Percentiles rank a stretch among this genome's conserved stretches.
Conservation (phyloP, 2,113 vertebrate species). For the Corythaeola cristata region DNA sequence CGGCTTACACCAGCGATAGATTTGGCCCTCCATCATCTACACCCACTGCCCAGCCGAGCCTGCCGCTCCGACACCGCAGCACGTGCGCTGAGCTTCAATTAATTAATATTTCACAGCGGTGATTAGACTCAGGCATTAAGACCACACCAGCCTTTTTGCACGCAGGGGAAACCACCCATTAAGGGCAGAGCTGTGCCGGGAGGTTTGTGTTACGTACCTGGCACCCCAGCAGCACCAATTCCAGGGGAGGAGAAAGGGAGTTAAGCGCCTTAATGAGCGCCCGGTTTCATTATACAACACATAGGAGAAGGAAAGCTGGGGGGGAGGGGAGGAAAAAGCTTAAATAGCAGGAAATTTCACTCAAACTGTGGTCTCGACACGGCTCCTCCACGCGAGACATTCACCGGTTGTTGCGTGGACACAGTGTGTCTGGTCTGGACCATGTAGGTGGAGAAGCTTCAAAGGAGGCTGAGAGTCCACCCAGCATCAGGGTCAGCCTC, state of each 20-base stretch:
- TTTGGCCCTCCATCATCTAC: neutral
- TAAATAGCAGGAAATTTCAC: neutral
- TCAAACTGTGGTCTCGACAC: neutral
- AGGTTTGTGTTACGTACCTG: neutral
- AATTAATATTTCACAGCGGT: slow-evolving; percentile 17
- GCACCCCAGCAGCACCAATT: rapidly evolving
- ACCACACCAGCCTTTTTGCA: neutral
- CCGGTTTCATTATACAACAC: neutral
- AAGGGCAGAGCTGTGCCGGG: neutral
- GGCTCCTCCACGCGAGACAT: rapidly evolving
- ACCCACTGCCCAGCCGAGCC: neutral
- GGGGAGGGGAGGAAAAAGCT: neutral
- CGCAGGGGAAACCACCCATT: neutral
- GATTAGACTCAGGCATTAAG: neutral
- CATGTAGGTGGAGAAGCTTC: neutral
- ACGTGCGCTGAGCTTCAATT: neutral
- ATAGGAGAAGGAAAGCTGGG: neutral
- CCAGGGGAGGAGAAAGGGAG: neutral
- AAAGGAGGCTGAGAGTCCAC: neutral
- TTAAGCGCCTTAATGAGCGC: neutral
- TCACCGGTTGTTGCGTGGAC: rapidly evolving
- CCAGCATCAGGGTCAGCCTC: neutral
- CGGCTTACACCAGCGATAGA: neutral
- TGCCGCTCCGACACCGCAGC: neutral
- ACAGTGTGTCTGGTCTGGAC: rapidly evolving